phyloP scores from a whole-genome alignment of 2,113 vertebrate genomes.

The Poecile atricapillus region DNA sequence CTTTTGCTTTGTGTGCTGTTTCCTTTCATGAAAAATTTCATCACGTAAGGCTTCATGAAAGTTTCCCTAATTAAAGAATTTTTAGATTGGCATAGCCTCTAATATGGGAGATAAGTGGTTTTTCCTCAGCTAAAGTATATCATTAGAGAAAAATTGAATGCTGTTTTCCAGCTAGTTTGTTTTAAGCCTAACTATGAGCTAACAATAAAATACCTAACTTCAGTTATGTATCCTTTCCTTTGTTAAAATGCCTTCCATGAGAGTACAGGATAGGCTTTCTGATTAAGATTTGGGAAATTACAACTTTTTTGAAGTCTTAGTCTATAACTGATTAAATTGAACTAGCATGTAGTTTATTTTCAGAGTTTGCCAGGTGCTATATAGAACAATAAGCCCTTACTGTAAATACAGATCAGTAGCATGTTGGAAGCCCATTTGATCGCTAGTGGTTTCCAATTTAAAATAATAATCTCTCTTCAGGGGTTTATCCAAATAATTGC shows the following conservation, averaged over 20 bases:
- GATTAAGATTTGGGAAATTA: neutral
- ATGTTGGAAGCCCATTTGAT: neutral
- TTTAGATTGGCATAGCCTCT: neutral
- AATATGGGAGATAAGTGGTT: neutral
- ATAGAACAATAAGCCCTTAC: neutral
- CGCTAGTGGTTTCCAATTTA: neutral
- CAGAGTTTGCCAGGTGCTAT: neutral
- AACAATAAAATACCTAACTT: neutral
- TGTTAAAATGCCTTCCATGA: neutral
- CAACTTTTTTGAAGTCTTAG: neutral
- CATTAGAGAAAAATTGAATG: neutral
- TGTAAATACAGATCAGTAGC: neutral
- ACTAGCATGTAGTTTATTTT: neutral
- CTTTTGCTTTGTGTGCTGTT: neutral
- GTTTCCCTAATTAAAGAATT: neutral
- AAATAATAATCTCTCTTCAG: neutral
- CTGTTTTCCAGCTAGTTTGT: neutral
- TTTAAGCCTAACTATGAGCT: neutral
- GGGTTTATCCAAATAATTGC: neutral
- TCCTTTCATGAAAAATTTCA: neutral
- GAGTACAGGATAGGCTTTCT: neutral
- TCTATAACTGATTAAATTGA: neutral
- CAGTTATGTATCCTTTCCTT: neutral
- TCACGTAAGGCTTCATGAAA: neutral
- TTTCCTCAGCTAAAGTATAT: neutral